phyloP scores from a whole-genome alignment of 1,140 invertebrate species.

The Eueides isabella region DNA sequence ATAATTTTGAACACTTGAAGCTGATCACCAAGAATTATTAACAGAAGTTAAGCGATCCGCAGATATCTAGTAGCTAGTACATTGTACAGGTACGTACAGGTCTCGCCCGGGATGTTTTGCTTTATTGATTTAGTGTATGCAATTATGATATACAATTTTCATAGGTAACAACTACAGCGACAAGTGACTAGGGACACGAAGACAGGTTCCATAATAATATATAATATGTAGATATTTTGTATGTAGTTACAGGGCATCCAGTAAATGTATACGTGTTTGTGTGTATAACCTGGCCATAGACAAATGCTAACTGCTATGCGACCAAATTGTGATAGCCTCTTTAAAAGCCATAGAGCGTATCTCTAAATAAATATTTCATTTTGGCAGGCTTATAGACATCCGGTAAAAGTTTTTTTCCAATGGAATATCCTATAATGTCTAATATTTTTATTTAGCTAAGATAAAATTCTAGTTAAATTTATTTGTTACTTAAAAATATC shows the following conservation, averaged over 20 bases:
- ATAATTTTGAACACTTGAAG: neutral
- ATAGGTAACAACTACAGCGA: neutral
- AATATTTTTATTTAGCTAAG: neutral
- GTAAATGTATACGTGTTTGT: slow-evolving; percentile 50
- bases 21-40: neutral
- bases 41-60: neutral
- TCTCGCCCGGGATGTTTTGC: neutral
- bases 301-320: slow-evolving; percentile 29
- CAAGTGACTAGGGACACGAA: neutral
- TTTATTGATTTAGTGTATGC: neutral
- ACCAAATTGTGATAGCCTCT: slow-evolving; percentile 1
- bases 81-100: neutral
- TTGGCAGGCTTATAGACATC: neutral
- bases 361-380: neutral
- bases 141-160: neutral
- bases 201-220: slow-evolving; percentile 28
- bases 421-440: neutral
- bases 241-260: slow-evolving; percentile 28
- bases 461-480: neutral
- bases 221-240: slow-evolving; percentile 13
- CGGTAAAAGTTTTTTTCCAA: neutral
- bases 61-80: neutral
- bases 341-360: neutral
- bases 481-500: neutral
- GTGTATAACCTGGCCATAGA: slow-evolving; percentile 36